These are phyloP conservation scores for Nomada goodeniana DNA, from an alignment of 2,888 invertebrate species.

Conservation along the genomic window DNA sequence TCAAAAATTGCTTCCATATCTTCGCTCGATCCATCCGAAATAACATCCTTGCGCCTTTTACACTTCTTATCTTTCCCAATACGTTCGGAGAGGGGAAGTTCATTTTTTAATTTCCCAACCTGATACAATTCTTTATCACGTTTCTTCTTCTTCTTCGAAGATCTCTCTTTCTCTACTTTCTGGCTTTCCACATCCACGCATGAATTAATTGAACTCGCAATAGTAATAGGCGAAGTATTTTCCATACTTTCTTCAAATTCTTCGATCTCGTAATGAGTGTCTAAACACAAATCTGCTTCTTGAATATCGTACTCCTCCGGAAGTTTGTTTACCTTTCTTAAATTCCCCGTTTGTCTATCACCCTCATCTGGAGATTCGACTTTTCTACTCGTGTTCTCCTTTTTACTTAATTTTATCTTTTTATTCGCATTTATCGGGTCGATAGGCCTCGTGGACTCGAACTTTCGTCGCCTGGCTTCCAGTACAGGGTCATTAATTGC, in stretches of 20 bases:
- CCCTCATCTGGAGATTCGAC: constrained; percentile 41
- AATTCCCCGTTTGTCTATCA: constrained; percentile 37
- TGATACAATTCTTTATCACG: constrained; percentile 85
- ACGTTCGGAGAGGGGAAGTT: constrained; percentile 78
- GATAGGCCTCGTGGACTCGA: constrained; percentile 84
- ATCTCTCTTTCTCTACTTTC: constrained; percentile 79
- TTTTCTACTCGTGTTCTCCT: constrained; percentile 61
- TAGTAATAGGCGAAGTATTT: constrained; percentile 64
- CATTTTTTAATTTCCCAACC: constrained; percentile 81
- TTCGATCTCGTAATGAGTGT: constrained; percentile 67
- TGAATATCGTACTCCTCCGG: constrained; percentile 58
- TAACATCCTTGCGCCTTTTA: constrained; percentile 75
- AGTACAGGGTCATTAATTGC: constrained; percentile 83
- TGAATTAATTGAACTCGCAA: constrained; percentile 59
- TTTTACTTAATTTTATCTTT: constrained; percentile 82
- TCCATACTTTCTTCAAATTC: constrained; percentile 67
- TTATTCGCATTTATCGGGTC: constrained; percentile 85
- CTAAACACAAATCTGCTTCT: constrained; percentile 65
- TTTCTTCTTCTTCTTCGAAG: constrained; percentile 83
- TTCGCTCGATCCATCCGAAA: constrained; percentile 68
- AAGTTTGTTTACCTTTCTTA: constrained; percentile 56
- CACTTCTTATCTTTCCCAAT: constrained; percentile 80
- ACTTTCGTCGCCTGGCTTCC: constrained; percentile 85
- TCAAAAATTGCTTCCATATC: constrained; percentile 70
- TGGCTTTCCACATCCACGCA: constrained; percentile 71